Percentiles rank a stretch among this genome's conserved stretches.
These are phyloP conservation scores for Leptogaster cylindrica DNA, from an alignment of 2,888 invertebrate genomes.

Conservation along the genomic window DNA sequence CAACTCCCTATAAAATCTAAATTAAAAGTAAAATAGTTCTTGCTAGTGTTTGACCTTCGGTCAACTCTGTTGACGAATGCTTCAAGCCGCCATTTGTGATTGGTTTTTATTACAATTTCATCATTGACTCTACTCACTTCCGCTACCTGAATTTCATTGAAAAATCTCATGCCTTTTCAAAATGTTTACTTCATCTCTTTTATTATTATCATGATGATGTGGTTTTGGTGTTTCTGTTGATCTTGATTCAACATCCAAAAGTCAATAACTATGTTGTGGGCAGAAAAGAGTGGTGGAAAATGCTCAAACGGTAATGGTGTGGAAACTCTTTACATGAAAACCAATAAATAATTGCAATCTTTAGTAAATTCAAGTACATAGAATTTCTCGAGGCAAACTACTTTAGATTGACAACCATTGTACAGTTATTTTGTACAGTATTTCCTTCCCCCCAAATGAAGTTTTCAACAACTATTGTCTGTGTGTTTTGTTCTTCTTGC, in stretches of 20 bases:
- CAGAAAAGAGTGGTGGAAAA: neutral
- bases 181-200: too few species aligned
- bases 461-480: neutral
- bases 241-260: constrained; percentile 16
- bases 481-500: too few species aligned
- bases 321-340: neutral
- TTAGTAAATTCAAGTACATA: constrained; percentile 23
- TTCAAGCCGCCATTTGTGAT: too few species aligned
- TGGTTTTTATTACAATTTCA: constrained; percentile 26
- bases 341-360: too few species aligned
- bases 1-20: too few species aligned
- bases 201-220: constrained; percentile 24
- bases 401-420: constrained; percentile 11
- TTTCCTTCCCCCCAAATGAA: neutral
- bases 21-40: too few species aligned
- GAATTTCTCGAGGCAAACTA: constrained; percentile 19
- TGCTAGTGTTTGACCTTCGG: too few species aligned
- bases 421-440: too few species aligned
- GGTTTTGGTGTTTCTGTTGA: neutral
- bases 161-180: too few species aligned
- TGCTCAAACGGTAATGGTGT: too few species aligned
- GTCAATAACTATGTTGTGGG: constrained; percentile 27
- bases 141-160: constrained; percentile 33
- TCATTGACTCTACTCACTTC: constrained; percentile 22
- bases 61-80: constrained; percentile 17